Evolutionary conservation across 2,113 vertebrate species (phyloP).

Genomic region (Odontophorus gujanensis): DNA sequence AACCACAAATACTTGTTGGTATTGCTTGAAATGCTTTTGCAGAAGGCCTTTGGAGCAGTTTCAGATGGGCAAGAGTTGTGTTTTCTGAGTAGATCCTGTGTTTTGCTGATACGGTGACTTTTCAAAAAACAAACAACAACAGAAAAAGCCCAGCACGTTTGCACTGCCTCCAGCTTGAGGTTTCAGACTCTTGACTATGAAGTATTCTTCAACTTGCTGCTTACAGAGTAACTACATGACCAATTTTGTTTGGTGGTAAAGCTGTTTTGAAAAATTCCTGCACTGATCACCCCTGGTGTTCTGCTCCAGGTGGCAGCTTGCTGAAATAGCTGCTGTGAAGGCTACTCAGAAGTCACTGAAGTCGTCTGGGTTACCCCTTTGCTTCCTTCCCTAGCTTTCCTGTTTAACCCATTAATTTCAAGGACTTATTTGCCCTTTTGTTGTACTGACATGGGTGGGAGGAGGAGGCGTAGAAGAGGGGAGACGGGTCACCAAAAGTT

Average conservation of each 20-base stretch:
- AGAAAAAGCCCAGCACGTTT: background rate
- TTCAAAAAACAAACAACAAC: background rate
- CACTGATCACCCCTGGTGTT: background rate
- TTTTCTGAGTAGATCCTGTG: background rate
- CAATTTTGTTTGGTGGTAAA: constrained; percentile 13
- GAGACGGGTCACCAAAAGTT: background rate
- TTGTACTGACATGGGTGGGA: background rate
- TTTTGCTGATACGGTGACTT: background rate
- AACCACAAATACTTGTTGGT: background rate
- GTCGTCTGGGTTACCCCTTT: background rate
- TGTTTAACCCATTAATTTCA: background rate
- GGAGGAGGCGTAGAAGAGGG: background rate
- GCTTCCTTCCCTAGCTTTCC: background rate
- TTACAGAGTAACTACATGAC: background rate
- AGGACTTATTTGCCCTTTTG: background rate
- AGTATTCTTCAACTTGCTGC: background rate
- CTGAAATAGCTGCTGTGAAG: background rate
- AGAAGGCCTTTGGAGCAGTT: background rate
- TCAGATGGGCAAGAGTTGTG: background rate
- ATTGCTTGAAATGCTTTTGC: background rate
- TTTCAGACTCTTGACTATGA: background rate
- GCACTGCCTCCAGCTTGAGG: background rate
- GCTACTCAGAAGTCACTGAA: background rate
- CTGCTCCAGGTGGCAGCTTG: background rate
- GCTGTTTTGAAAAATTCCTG: background rate